phyloP scores from a whole-genome alignment of 2,888 invertebrate genomes.

The Pyrochroa serraticornis region DNA sequence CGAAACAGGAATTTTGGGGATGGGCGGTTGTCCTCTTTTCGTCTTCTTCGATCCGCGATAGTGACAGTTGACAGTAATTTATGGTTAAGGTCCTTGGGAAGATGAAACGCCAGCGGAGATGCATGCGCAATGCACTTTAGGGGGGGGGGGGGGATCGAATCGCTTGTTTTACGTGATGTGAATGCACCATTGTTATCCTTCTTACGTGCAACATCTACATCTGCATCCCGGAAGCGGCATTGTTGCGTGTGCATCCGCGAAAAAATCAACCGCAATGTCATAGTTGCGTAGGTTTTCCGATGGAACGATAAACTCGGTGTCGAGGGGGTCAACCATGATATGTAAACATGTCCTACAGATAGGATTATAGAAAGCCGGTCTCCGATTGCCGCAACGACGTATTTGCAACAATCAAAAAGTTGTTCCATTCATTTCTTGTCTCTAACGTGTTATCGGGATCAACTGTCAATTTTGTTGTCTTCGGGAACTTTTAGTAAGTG shows the following conservation, averaged over 20 bases:
- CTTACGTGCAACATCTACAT: slow-evolving; percentile 2
- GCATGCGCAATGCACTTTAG: slow-evolving; percentile 36
- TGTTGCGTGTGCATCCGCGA: background rate
- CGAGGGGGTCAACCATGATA: too few species aligned
- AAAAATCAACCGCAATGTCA: too few species aligned
- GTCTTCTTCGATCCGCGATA: too few species aligned
- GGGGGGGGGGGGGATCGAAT: slow-evolving; percentile 35
- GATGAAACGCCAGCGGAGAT: slow-evolving; percentile 8
- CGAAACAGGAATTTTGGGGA: too few species aligned
- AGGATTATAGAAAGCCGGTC: background rate
- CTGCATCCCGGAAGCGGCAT: background rate
- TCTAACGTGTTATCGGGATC: too few species aligned
- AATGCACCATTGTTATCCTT: slow-evolving; percentile 32
- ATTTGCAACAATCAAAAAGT: background rate
- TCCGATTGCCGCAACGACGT: background rate
- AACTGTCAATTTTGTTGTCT: too few species aligned
- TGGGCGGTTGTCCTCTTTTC: too few species aligned
- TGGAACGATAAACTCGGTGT: too few species aligned
- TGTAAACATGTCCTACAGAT: background rate
- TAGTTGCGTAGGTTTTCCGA: too few species aligned
- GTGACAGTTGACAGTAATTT: background rate
- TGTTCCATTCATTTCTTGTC: too few species aligned
- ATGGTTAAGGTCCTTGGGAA: slow-evolving; percentile 1
- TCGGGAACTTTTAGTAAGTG: background rate
- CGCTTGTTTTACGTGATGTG: slow-evolving; percentile 35